Base-by-base conservation (phyloP, 2,888 invertebrate genomes). In the Philaethria dido region DNA sequence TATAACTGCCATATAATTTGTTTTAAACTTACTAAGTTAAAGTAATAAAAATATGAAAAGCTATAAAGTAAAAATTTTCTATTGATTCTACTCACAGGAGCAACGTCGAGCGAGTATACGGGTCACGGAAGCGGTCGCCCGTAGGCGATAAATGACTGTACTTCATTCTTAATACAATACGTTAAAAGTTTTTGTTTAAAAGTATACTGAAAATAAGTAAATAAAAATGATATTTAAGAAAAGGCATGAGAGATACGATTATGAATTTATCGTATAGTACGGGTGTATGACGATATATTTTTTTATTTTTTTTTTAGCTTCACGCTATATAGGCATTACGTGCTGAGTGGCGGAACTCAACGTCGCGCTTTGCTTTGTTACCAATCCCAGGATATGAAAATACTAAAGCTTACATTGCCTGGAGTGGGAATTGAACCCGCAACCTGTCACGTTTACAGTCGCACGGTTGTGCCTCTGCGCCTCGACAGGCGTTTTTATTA, bases 111-210 rank as follows among this genome's bases (percentile, higher is more conserved):
- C 52, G 52, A 52, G 52, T 52, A 52, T 29, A 52, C 52, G 29
- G 52, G 52, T 52, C 52, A 52, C 52, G 52, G 52, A 52, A 52
- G 52, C 52, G 52, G 52, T 52, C 52, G 29, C 33, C 52, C 29
- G 33, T 52, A 52, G 52, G 52, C 52, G 52, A 52, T 52, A 52
- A 52, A 52, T 33, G 52, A 52, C 52, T 52, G 29, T 52, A 52
- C 52, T 33, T 52, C 52, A 52, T 52, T 52, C 52, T 52, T 52
- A 52, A 13, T 52, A 52, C 52, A 52, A 52, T 52, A 52, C 52
- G 29, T 52, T 33, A 11, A 16, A 52, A 11, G 16, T 33, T 52
- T 25, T 52, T 29, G 16, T 52, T 52, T 18, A 29, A 52, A 52
- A 33, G 29, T 52, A 33, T 16, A 29, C 16, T 52, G 50, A n/a